A percentile compares a stretch with the other conserved stretches of the same genome.
Evolutionary conservation across 2,888 invertebrate genomes (phyloP).

Genomic region (Eustalomyia histrio): DNA sequence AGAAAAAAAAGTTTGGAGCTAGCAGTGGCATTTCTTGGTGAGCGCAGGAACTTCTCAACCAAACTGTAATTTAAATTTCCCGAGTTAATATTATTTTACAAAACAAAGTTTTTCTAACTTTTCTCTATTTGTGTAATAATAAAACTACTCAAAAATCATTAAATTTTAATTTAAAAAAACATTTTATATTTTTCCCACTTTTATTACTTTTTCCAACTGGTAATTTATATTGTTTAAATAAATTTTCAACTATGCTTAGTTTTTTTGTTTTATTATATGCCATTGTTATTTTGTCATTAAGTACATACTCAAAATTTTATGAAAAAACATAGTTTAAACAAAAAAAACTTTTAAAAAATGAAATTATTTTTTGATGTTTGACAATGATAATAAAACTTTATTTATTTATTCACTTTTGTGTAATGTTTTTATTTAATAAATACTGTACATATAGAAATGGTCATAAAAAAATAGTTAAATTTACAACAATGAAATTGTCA

Average conservation of each 20-base stretch:
- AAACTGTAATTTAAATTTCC: too few species aligned
- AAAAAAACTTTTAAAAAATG: slow-evolving; percentile 14
- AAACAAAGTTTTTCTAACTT: too few species aligned
- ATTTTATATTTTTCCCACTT: too few species aligned
- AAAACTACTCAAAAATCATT: too few species aligned
- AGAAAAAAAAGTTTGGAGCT: too few species aligned
- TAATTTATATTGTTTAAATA: slow-evolving; percentile 9
- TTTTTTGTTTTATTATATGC: background rate
- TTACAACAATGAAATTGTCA: slow-evolving; percentile 44
- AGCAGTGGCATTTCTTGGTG: too few species aligned
- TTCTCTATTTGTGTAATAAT: too few species aligned
- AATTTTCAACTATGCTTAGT: background rate
- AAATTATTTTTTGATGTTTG: slow-evolving; percentile 36
- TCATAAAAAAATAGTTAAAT: slow-evolving; percentile 2
- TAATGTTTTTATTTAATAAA: slow-evolving; percentile 29
- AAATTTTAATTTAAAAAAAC: too few species aligned
- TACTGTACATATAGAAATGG: background rate
- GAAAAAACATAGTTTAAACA: background rate
- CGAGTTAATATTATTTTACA: too few species aligned
- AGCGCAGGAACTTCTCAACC: too few species aligned
- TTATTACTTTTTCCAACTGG: too few species aligned
- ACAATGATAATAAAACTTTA: slow-evolving; percentile 37
- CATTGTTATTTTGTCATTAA: slow-evolving; percentile 18
- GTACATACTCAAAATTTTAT: slow-evolving; percentile 14
- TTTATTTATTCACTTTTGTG: slow-evolving; percentile 13